Base-by-base conservation (phyloP, 30 jellyfish, hydroid and myxozoan genomes). In the Catostylus mosaicus region DNA sequence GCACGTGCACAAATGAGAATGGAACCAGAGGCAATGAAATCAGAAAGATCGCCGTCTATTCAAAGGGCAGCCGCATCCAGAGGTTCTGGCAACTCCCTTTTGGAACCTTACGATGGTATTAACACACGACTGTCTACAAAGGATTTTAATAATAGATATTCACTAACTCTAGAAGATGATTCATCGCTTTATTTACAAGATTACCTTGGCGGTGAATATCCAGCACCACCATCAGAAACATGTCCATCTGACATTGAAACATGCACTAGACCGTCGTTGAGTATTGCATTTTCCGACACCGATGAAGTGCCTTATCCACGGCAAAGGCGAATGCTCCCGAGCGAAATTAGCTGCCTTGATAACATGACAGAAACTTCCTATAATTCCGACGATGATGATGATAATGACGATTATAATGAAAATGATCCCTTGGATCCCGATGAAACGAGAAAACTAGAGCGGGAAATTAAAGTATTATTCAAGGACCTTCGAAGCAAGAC, bases 381-480 rank as follows among this genome's bases (percentile, higher is more conserved):
- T 57, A 94, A 88, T 66, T 88, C 99, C 0, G 96, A 87, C 36
- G 96, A 87, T 31, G 95, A 85, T 24, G 81, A 83, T 52, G 83
- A 78, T 51, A 89, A 89, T 14, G 95, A 80, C 29, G 90, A 77
- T 37, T 79, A 67, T 47, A 40, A 48, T 37, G 98, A 91, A 38
- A 48, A 43, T 37, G 99, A 94, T 70, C 97, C 96, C 1, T 46
- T 94, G 75, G 99, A 94, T 59, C 96, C 96, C 27, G 96, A 88
- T 22, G 88, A 94, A 38, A 88, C 99, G 30, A 68, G 99, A 64
- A 83, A 84, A 64, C 66, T 94, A 24, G 99, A 85, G 72, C 84
- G 97, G 3, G 97, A 94, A 24, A 77, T 94, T 66, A 88, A 94
- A 60, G 67, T 77, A 12, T 86, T 94, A 52, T 27, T 94, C 73